Base-by-base conservation (phyloP, 53 echinoderm and acorn worm species). In the Holothuria leucospilota region DNA sequence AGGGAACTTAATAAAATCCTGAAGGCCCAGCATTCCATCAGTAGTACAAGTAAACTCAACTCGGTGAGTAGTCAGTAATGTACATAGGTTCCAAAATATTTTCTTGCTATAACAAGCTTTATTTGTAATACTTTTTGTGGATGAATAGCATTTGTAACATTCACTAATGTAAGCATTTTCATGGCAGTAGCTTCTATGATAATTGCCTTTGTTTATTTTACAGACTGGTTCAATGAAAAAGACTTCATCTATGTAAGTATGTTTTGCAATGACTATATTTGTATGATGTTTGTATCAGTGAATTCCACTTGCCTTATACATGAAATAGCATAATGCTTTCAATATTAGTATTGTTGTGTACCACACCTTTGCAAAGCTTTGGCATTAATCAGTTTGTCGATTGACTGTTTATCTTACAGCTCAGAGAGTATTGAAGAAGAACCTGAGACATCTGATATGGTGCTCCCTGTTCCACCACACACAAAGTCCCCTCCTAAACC, bases 1-100 rank as follows among this genome's bases (percentile, higher is more conserved):
- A 94, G 92, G 68, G 98, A 90, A 72, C 85, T 97, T 41, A 97
- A 95, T 72, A 97, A 97, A 86, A 97, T 97, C 52, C 68, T 97
- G 78, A 95, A 95, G 61, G 91, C 95, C 23, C 91, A 93, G 49
- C 91, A 90, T 73, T 85, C 82, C 29, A 90, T 85, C 68, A 81
- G 80, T 38, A 69, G 85, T 29, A 89, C 77, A 7, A 77, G 80
- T 21, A 90, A 85, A 16, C 82, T 91, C 15, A 88, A 88, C 25
- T 86, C 89, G 59, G 95, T 95, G 81, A 94, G 91, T 74, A 80
- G 34, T 58, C 16, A 52, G 24, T 6, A 2, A 15, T 56, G 15
- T 56, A 0, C 16, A 56, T 56, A 4, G 4, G 56, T 56, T 56
- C 1, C 8, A 16, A 49, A 2, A 13, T 49, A 49, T 49, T 18